A percentile compares a stretch with the other conserved stretches of the same genome.
These are phyloP conservation scores for Rhagium mordax DNA, from an alignment of 2,888 invertebrate genomes.

Conservation along the genomic window DNA sequence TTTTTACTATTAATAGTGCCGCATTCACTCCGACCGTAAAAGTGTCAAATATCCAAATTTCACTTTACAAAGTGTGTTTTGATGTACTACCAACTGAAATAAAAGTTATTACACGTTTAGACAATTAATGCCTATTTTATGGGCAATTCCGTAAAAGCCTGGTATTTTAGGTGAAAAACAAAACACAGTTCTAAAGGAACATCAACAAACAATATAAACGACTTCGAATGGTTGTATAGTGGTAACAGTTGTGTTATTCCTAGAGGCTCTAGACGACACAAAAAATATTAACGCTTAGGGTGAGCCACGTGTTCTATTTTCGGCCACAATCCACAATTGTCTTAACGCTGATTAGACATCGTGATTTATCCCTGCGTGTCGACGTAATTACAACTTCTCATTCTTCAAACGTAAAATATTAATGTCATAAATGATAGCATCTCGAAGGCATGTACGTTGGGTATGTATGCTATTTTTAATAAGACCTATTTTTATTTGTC, in stretches of 20 bases:
- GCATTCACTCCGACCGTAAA: background rate
- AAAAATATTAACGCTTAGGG: conserved; percentile 58
- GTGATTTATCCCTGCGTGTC: conserved; percentile 60
- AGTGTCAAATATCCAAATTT: conserved; percentile 6
- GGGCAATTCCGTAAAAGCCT: conserved; percentile 45
- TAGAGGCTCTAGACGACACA: conserved; percentile 60
- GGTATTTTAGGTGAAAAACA: conserved; percentile 47
- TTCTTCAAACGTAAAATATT: conserved; percentile 61
- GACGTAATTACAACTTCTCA: conserved; percentile 59
- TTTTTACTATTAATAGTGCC: background rate
- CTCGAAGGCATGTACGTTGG: conserved; percentile 53
- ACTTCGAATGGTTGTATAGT: conserved; percentile 52
- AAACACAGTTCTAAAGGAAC: conserved; percentile 49
- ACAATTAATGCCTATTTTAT: conserved; percentile 49
- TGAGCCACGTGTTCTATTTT: conserved; percentile 48
- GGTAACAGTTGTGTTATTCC: conserved; percentile 61
- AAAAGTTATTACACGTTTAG: conserved; percentile 48
- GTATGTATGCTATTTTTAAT: conserved; percentile 36
- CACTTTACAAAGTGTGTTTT: conserved; percentile 30
- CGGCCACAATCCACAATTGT: conserved; percentile 50
- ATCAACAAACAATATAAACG: conserved; percentile 59
- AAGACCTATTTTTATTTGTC: conserved; percentile 30
- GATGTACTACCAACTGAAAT: conserved; percentile 36
- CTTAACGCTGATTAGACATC: conserved; percentile 52
- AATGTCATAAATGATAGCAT: conserved; percentile 58